phyloP scores from a whole-genome alignment of 1,140 invertebrate genomes.

The Hycleus cichorii region DNA sequence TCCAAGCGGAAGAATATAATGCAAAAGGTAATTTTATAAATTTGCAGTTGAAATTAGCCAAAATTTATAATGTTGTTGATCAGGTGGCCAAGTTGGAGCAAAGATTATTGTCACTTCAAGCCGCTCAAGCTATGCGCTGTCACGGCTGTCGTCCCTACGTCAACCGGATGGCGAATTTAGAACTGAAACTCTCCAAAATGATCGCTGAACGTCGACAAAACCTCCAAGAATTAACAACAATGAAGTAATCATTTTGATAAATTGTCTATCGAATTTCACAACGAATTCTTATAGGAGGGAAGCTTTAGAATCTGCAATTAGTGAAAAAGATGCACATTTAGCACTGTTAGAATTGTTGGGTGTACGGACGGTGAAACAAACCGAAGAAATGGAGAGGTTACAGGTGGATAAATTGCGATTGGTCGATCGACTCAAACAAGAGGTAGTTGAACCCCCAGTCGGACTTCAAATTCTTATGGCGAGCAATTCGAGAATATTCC shows the following conservation, averaged over 20 bases:
- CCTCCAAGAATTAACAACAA: conserved; percentile 65
- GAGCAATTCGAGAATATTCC: neutral
- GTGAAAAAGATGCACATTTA: conserved; percentile 80
- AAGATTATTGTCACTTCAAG: conserved; percentile 58
- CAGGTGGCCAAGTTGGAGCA: conserved; percentile 68
- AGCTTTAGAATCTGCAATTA: conserved; percentile 70
- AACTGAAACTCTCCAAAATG: conserved; percentile 49
- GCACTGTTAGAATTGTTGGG: conserved; percentile 74
- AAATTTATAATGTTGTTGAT: too few relatives aligned
- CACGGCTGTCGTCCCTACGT: conserved; percentile 57
- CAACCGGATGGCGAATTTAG: conserved; percentile 49
- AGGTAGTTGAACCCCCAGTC: conserved; percentile 44
- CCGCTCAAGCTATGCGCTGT: conserved; percentile 57
- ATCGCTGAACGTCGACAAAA: conserved; percentile 57
- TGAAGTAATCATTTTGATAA: conserved; percentile 57
- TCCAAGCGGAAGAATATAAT: conserved; percentile 51
- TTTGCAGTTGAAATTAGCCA: conserved; percentile 16
- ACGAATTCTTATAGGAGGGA: conserved; percentile 43
- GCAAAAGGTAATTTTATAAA: conserved; percentile 46
- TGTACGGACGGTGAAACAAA: conserved; percentile 55
- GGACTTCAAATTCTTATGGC: too few relatives aligned
- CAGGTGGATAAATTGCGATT: conserved; percentile 54
- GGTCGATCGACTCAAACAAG: conserved; percentile 58
- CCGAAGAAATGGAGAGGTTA: conserved; percentile 55
- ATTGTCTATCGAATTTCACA: neutral